phyloP scores from a whole-genome alignment of 2,113 vertebrate species.

The Coracopsis vasa region DNA sequence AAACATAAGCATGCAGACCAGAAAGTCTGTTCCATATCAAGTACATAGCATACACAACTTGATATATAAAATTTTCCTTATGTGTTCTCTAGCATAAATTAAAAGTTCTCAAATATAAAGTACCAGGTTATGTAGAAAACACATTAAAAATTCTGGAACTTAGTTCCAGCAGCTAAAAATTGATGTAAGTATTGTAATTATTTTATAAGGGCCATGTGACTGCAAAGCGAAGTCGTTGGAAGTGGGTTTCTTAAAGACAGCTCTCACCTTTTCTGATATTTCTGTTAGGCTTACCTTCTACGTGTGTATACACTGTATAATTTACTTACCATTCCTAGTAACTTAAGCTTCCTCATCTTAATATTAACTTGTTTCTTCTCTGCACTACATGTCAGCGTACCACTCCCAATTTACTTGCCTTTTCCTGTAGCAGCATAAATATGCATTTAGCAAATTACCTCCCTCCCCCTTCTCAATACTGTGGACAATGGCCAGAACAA shows the following conservation, averaged over 20 bases:
- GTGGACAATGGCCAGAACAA: not conserved
- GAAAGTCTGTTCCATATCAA: not conserved
- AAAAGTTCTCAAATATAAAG: not conserved
- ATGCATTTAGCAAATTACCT: not conserved
- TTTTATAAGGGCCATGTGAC: not conserved
- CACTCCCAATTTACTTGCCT: not conserved
- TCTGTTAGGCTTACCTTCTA: not conserved
- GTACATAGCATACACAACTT: not conserved
- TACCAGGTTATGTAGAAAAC: not conserved
- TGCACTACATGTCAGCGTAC: not conserved
- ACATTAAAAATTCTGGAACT: not conserved
- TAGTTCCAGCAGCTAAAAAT: not conserved
- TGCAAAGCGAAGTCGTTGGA: not conserved
- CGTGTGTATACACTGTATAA: not conserved
- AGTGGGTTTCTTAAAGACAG: not conserved
- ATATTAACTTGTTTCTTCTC: not conserved
- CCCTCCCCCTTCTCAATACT: accelerated
- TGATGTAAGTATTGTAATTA: not conserved
- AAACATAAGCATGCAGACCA: slow-evolving; percentile 11
- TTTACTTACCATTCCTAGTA: not conserved
- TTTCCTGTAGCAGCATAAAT: not conserved
- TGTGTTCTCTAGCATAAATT: not conserved
- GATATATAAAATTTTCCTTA: not conserved
- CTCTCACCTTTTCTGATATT: not conserved
- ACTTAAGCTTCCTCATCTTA: not conserved